These are phyloP conservation scores for Saturnia japonica DNA, from an alignment of 2,888 invertebrate species.

Conservation along the genomic window DNA sequence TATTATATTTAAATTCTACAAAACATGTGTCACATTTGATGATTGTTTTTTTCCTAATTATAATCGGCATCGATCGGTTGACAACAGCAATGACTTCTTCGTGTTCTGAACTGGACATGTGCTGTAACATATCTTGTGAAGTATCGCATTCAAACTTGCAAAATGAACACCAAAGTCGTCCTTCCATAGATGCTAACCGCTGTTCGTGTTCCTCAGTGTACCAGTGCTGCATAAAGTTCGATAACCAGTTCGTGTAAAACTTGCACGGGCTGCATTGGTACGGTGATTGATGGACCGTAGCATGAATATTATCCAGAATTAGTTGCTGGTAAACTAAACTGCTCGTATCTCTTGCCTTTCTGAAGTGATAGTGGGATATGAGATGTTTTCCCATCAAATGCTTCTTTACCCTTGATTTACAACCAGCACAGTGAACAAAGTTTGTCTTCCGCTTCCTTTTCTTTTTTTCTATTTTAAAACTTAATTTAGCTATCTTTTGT, in stretches of 20 bases:
- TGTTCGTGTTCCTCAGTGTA: slow-evolving; percentile 83
- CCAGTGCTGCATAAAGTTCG: slow-evolving; percentile 89
- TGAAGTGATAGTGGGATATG: slow-evolving; percentile 92
- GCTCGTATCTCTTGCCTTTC: slow-evolving; percentile 84
- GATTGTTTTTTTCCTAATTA: slow-evolving; percentile 85
- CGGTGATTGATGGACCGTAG: slow-evolving; percentile 90
- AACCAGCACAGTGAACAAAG: slow-evolving; percentile 86
- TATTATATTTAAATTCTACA: slow-evolving; percentile 87
- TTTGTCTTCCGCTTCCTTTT: slow-evolving; percentile 81
- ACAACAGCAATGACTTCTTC: slow-evolving; percentile 88
- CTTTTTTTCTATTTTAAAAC: slow-evolving; percentile 53
- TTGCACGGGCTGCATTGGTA: slow-evolving; percentile 93
- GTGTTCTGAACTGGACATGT: slow-evolving; percentile 85
- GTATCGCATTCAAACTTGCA: slow-evolving; percentile 86
- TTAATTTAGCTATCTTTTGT: slow-evolving; percentile 38
- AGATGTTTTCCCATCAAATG: slow-evolving; percentile 91
- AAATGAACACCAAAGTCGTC: slow-evolving; percentile 87
- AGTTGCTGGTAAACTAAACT: slow-evolving; percentile 82
- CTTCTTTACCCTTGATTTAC: slow-evolving; percentile 85
- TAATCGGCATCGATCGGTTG: slow-evolving; percentile 90
- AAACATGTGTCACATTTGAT: slow-evolving; percentile 86
- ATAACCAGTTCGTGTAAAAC: slow-evolving; percentile 91
- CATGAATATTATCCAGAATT: slow-evolving; percentile 88
- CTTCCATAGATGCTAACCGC: slow-evolving; percentile 75
- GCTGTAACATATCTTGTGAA: slow-evolving; percentile 85